Conservation (phyloP, 2,888 invertebrate species). For the Lutraria lutraria region DNA sequence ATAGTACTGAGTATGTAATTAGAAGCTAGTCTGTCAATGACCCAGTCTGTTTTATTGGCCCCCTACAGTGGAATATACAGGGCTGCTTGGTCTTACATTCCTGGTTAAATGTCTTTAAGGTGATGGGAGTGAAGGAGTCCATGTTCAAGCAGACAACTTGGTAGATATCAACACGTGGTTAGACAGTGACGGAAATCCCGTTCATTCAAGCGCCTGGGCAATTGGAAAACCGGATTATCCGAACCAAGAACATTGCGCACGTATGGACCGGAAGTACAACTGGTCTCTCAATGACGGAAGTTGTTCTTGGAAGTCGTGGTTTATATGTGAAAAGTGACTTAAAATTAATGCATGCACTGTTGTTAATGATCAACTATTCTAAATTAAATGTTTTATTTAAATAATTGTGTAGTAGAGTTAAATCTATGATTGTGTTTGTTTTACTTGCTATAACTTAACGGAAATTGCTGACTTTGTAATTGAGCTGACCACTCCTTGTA, state of each 20-base stretch:
- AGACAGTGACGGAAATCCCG: background rate
- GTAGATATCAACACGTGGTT: background rate
- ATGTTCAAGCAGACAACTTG: background rate
- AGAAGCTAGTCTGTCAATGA: too few relatives aligned
- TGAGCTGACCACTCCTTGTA: background rate
- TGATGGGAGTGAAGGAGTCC: background rate
- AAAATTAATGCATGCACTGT: too few relatives aligned
- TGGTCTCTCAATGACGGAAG: conserved; percentile 6
- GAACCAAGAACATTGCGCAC: background rate
- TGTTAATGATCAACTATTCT: too few relatives aligned
- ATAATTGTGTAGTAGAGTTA: too few relatives aligned
- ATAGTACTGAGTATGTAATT: too few relatives aligned
- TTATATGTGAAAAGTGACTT: conserved; percentile 1
- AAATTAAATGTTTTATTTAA: too few relatives aligned
- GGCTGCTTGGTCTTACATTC: too few relatives aligned
- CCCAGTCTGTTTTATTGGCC: too few relatives aligned
- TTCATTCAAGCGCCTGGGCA: background rate
- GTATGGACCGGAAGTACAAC: conserved; percentile 9
- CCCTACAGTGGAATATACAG: too few relatives aligned
- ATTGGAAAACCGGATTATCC: background rate
- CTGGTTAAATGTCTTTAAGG: too few relatives aligned
- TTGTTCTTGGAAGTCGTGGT: background rate
- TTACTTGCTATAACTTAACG: too few relatives aligned
- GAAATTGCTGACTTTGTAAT: background rate
- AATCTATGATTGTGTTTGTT: too few relatives aligned